Base-by-base conservation (phyloP, 2,888 invertebrate genomes). In the Fragum whitleyi region DNA sequence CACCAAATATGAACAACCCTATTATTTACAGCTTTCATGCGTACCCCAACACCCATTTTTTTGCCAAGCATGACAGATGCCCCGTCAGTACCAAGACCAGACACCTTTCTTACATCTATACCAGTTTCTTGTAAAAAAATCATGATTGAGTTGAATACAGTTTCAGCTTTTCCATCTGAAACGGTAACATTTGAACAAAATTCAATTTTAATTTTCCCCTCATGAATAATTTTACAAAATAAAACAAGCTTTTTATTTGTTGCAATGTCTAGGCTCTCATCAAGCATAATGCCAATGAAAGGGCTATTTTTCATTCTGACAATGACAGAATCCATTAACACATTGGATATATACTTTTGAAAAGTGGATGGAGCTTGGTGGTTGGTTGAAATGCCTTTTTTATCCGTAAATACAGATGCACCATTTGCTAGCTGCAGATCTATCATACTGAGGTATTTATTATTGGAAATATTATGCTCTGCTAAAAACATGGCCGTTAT, bases 1-100 rank as follows among this genome's bases (percentile, higher is more conserved):
- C 77, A 79, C 79, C 79, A 79, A 2, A 78, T 74, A 42, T 79
- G 79, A 14, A 74, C 55, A 26, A 79, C 74, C 53, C 55, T 72
- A 2, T 57, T 68, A 74, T 78, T 74, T 11, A 26, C 62, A 16
- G 42, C 3, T 70, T 74, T 74, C 67, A 70, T 32, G 21, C 29
- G 14, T 0, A 75, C 69, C 1, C 75, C 75, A 39, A 68, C 75
- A 0, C 68, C 75, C 65, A 26, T 57, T 21, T 36, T 5, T 36
- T 21, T 51, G 2, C 79, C 79, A 51, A 55, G 69, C 79, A 79
- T 79, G 1, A 74, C 79, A 1, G 74, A 69, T 23, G 71, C 74
- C 14, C 79, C 74, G 51, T 79, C 70, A 65, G 55, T 79, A 36
- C 74, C 70, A 11, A 79, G 42, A 1, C 74, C 79, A 65, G 47